Evolutionary conservation across 1,140 invertebrate genomes (phyloP).

Genomic region (Pectinophora gossypiella): DNA sequence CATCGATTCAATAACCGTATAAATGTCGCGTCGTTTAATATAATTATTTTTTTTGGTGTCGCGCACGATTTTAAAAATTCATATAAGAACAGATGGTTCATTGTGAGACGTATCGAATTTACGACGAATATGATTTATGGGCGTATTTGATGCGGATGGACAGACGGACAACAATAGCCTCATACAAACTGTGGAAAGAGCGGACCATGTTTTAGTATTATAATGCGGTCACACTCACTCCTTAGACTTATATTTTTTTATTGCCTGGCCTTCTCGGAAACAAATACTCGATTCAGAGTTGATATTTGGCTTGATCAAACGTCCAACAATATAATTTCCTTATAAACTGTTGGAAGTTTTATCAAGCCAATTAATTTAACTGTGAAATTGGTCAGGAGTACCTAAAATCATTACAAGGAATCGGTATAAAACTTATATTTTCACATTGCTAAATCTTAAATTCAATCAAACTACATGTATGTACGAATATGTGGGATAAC

Average conservation of each 20-base stretch:
- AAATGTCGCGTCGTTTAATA: neutral
- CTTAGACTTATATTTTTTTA: conserved; percentile 43
- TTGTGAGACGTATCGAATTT: conserved; percentile 70
- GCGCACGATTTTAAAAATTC: conserved; percentile 34
- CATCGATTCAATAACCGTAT: neutral
- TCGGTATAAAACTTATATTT: too few relatives aligned
- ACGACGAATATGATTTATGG: conserved; percentile 71
- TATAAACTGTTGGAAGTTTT: too few relatives aligned
- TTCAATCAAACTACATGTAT: too few relatives aligned
- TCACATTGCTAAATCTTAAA: too few relatives aligned
- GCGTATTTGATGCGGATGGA: conserved; percentile 66
- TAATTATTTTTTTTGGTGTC: neutral
- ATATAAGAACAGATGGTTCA: conserved; percentile 68
- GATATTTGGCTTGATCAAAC: too few relatives aligned
- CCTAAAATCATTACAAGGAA: too few relatives aligned
- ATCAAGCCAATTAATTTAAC: too few relatives aligned
- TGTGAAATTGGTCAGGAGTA: too few relatives aligned
- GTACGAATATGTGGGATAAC: too few relatives aligned
- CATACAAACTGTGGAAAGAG: conserved; percentile 47
- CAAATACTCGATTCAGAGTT: conserved; percentile 19
- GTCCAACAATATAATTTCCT: too few relatives aligned
- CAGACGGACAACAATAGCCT: conserved; percentile 60
- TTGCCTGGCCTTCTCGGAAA: conserved; percentile 44
- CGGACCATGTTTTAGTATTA: conserved; percentile 56
- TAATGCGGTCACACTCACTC: conserved; percentile 59